Conservation (phyloP, 2,797 vertebrate species). For the Eulemur coronatus region DNA sequence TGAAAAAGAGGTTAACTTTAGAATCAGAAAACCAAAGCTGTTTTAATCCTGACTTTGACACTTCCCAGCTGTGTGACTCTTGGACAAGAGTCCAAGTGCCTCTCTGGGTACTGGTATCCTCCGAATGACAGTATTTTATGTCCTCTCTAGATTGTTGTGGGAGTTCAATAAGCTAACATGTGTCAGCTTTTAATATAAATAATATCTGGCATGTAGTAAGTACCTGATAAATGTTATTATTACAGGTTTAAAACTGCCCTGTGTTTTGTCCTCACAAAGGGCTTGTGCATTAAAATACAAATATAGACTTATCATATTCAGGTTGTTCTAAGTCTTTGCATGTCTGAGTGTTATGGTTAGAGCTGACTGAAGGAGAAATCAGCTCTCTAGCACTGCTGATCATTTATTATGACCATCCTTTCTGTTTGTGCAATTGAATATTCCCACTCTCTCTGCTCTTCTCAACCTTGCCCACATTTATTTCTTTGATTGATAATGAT, state of each 20-base stretch:
- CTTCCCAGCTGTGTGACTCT: not conserved
- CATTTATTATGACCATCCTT: slow-evolving; percentile 44
- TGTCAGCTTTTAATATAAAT: not conserved
- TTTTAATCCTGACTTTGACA: not conserved
- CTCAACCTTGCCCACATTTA: not conserved
- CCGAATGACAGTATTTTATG: not conserved
- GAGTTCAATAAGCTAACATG: not conserved
- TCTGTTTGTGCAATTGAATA: slow-evolving; percentile 46
- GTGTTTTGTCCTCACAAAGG: not conserved
- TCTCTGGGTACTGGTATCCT: not conserved
- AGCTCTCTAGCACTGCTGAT: slow-evolving; percentile 53
- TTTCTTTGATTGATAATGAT: slow-evolving; percentile 55
- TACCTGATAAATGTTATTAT: slow-evolving; percentile 4
- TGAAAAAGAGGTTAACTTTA: not conserved
- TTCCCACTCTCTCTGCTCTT: slow-evolving; percentile 30
- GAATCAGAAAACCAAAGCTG: slow-evolving; percentile 23
- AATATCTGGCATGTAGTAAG: not conserved
- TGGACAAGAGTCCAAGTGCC: not conserved
- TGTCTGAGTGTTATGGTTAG: not conserved
- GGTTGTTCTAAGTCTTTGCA: not conserved
- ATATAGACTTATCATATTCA: not conserved
- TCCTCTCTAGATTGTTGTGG: not conserved
- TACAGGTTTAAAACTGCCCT: not conserved
- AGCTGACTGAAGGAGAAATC: slow-evolving; percentile 55
- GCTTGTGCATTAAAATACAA: slow-evolving; percentile 1